Evolutionary conservation across 2,797 vertebrate genomes (phyloP).

Genomic region (Potorous gilbertii): DNA sequence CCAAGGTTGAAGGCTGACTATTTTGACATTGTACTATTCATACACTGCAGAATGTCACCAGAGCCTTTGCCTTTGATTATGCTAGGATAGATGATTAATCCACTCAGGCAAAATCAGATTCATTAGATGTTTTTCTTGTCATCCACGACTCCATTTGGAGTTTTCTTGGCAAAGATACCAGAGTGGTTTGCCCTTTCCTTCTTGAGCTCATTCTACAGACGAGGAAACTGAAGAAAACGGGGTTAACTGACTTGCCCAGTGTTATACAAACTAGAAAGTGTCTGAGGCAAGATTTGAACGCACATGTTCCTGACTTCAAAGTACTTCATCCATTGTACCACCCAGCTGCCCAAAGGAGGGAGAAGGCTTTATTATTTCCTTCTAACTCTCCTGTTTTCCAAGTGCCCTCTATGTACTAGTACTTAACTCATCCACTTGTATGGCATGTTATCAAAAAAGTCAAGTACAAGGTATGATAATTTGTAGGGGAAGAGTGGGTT

Average conservation of each 20-base stretch:
- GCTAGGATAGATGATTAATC: neutral
- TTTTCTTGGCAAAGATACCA: neutral
- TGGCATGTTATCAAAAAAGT: neutral
- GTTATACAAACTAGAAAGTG: neutral
- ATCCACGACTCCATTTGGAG: neutral
- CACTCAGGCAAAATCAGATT: neutral
- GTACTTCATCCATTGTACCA: neutral
- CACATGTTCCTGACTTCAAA: neutral
- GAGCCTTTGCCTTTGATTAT: neutral
- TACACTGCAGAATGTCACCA: neutral
- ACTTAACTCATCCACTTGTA: neutral
- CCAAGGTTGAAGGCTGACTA: neutral
- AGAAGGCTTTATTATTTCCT: neutral
- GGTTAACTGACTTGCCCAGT: neutral
- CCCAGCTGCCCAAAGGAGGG: neutral
- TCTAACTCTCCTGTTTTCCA: neutral
- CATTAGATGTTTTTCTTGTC: neutral
- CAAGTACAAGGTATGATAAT: neutral
- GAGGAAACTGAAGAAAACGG: neutral
- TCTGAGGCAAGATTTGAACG: neutral
- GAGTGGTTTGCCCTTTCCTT: neutral
- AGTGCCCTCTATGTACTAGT: neutral
- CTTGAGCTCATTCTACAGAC: neutral
- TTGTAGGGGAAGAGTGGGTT: neutral
- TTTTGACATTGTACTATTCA: neutral